Evolutionary conservation across 1,140 invertebrate species (phyloP).

Genomic region (Drosophila santomea): DNA sequence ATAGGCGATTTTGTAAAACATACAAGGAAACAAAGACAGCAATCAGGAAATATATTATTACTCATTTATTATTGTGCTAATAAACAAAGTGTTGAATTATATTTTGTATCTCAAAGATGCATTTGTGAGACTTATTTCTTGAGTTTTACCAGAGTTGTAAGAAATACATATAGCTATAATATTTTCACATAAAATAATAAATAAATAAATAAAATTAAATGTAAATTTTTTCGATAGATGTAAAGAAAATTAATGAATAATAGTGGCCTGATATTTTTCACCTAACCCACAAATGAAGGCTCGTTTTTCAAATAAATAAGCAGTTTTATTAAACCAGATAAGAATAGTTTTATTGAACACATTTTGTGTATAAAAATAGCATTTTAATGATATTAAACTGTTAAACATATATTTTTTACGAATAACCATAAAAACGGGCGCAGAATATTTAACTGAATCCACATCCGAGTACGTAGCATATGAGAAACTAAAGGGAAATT

Average conservation of each 20-base stretch:
- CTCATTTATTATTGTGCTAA: not conserved
- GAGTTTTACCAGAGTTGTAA: not conserved
- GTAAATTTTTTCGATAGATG: not conserved
- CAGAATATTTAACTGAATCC: not conserved
- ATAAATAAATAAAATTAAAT: too few species aligned
- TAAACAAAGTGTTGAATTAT: too few species aligned
- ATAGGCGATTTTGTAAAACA: slow-evolving; percentile 13
- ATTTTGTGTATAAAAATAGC: not conserved
- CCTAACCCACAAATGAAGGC: not conserved
- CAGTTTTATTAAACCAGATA: not conserved
- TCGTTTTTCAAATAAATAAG: not conserved
- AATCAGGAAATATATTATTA: not conserved
- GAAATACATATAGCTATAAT: too few species aligned
- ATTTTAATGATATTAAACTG: not conserved
- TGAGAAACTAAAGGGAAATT: too few species aligned
- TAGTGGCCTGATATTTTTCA: too few species aligned
- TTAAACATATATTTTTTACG: not conserved
- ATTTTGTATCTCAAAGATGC: too few species aligned
- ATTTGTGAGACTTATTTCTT: not conserved
- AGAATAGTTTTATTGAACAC: not conserved
- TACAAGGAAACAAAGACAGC: slow-evolving; percentile 1
- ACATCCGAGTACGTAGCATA: too few species aligned
- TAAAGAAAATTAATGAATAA: not conserved
- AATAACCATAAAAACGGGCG: not conserved
- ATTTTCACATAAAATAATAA: too few species aligned